phyloP scores from a whole-genome alignment of 1,140 invertebrate species.

The Drosophila sproati region DNA sequence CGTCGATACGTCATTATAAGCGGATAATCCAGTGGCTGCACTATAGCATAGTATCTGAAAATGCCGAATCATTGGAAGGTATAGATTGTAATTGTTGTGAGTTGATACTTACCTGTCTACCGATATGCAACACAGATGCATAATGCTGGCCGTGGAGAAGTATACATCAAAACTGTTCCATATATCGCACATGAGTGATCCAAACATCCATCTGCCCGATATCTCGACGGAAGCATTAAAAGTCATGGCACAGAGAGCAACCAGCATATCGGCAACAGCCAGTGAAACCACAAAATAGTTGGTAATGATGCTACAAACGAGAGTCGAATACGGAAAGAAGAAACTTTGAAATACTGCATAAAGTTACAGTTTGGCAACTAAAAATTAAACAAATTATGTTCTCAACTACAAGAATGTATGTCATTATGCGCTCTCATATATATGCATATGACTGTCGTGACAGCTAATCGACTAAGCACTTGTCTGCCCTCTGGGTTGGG shows the following conservation, averaged over 20 bases:
- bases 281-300: slow-evolving; percentile 98
- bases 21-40: slow-evolving; percentile 94
- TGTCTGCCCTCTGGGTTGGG: neutral
- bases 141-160: slow-evolving; percentile 94
- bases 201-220: slow-evolving; percentile 94
- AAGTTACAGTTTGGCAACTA: slow-evolving; percentile 5
- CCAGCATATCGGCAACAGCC: slow-evolving; percentile 90
- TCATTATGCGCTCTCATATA: neutral
- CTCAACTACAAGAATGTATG: neutral
- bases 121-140: slow-evolving; percentile 96
- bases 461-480: slow-evolving; percentile 15
- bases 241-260: slow-evolving; percentile 96
- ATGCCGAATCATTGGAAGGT: neutral
- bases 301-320: slow-evolving; percentile 89
- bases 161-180: slow-evolving; percentile 98
- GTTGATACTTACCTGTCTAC: slow-evolving; percentile 86
- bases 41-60: slow-evolving; percentile 93
- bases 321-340: neutral
- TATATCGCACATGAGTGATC: slow-evolving; percentile 96
- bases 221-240: slow-evolving; percentile 96
- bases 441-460: neutral
- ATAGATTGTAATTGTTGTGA: too few relatives aligned
- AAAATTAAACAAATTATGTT: slow-evolving; percentile 20
- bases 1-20: slow-evolving; percentile 93
- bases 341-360: neutral